Base-by-base conservation (phyloP, 2,888 invertebrate species). In the Tortricodes alternella region DNA sequence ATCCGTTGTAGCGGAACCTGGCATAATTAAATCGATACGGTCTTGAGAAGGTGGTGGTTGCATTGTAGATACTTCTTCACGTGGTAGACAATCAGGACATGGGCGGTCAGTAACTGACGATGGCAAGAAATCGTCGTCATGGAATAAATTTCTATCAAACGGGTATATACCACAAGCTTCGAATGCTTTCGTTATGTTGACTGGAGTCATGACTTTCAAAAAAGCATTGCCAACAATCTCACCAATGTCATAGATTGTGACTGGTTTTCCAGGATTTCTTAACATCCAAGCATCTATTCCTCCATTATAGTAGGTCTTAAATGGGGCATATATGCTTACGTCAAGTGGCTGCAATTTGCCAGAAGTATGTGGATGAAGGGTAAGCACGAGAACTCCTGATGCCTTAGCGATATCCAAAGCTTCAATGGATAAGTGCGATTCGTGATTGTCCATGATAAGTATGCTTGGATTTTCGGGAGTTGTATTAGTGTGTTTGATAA, bases 321-420 rank as follows among this genome's bases (percentile, higher is more conserved):
- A 46, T 27, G 46, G 23, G 3, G 18, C 27, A 16, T 44, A 29
- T 9, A 44, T 44, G 9, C 32, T 32, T 16, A 74, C 66, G 62
- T 83, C 78, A 13, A 82, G 63, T 23, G 79, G 80, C 66, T 83
- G 82, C 46, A 77, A 58, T 62, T 74, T 73, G 62, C 77, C 73
- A 46, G 70, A 73, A 50, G 76, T 75, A 62, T 85, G 80, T n/a
- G 79, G 81, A 19, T 76, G 80, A 38, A 81, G 69, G 4, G 80
- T 76, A 29, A 84, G 63, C 44, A 83, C 59, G 38, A 73, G 66
- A 23, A 85, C 73, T 8, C 81, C 78, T 7, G 46, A 66, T 27
- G 70, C 69, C 64, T 75, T 76, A 61, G 67, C 29, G n/a, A 29
- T n/a, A n/a, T 29, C n/a, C n/a, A 29, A n/a, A 29, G 29, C 29